phyloP scores from a whole-genome alignment of 2,888 invertebrate species.

The Teleiodes luculella region DNA sequence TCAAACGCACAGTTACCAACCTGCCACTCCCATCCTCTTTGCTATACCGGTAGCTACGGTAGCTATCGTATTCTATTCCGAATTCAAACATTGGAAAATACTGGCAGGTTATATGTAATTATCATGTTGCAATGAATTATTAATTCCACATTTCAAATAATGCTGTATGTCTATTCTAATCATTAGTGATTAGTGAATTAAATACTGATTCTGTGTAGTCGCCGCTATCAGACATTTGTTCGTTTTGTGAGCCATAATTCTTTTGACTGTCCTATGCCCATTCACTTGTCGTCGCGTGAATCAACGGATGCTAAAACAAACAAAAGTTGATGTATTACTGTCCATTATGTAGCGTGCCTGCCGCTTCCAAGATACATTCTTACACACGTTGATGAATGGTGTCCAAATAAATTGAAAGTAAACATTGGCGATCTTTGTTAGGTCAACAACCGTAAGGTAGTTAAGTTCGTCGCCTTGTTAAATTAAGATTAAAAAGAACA shows the following conservation, averaged over 20 bases:
- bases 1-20: neutral
- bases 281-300: slow-evolving; percentile 44
- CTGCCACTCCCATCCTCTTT: too few relatives aligned
- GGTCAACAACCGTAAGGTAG: slow-evolving; percentile 66
- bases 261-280: slow-evolving; percentile 30
- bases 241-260: slow-evolving; percentile 30
- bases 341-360: slow-evolving; percentile 33
- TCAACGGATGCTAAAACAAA: slow-evolving; percentile 26
- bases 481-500: slow-evolving; percentile 50
- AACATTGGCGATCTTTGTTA: neutral
- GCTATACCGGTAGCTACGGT: too few relatives aligned
- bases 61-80: too few relatives aligned
- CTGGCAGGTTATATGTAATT: too few relatives aligned
- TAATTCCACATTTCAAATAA: too few relatives aligned
- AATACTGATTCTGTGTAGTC: neutral
- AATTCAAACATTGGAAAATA: too few relatives aligned
- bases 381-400: neutral
- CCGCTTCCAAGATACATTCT: slow-evolving; percentile 11
- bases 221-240: slow-evolving; percentile 20
- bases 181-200: too few relatives aligned
- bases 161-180: too few relatives aligned
- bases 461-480: slow-evolving; percentile 59
- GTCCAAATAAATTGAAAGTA: neutral
- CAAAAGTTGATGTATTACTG: slow-evolving; percentile 40
- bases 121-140: too few relatives aligned